Conservation (phyloP, 2,113 vertebrate genomes). For the Amphilophus citrinellus region DNA sequence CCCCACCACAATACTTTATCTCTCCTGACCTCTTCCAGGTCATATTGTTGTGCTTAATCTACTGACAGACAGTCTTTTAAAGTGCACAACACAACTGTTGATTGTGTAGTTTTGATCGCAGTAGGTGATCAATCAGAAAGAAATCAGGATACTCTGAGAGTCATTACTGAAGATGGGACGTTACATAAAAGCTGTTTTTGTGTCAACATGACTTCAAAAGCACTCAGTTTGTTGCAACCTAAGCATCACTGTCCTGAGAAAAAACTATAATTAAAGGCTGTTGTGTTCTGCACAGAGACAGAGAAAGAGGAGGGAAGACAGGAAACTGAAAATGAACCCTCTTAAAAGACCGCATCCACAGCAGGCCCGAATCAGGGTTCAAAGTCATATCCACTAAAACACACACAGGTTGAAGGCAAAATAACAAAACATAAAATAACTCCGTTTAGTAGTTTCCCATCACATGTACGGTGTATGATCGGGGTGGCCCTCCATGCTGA, state of each 20-base stretch:
- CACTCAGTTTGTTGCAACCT: slow-evolving; percentile 27
- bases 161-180: neutral
- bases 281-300: neutral
- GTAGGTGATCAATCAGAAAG: neutral
- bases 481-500: slow-evolving; percentile 68
- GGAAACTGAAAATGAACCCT: slow-evolving; percentile 18
- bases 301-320: slow-evolving; percentile 15
- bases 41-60: slow-evolving; percentile 54
- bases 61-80: slow-evolving; percentile 29
- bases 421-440: slow-evolving; percentile 6
- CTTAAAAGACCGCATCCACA: neutral
- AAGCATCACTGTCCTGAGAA: slow-evolving; percentile 26
- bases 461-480: slow-evolving; percentile 54
- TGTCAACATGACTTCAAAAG: slow-evolving; percentile 36
- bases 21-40: slow-evolving; percentile 46
- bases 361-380: neutral
- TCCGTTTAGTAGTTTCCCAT: slow-evolving; percentile 45
- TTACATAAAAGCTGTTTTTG: slow-evolving; percentile 23
- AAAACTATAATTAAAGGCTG: slow-evolving; percentile 74
- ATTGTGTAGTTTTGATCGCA: slow-evolving; percentile 20
- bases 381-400: slow-evolving; percentile 31
- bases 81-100: neutral
- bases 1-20: slow-evolving; percentile 34
- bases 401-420: slow-evolving; percentile 32
- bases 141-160: neutral